Base-by-base conservation (phyloP, 2,797 vertebrate genomes). In the Trachurus trachurus region DNA sequence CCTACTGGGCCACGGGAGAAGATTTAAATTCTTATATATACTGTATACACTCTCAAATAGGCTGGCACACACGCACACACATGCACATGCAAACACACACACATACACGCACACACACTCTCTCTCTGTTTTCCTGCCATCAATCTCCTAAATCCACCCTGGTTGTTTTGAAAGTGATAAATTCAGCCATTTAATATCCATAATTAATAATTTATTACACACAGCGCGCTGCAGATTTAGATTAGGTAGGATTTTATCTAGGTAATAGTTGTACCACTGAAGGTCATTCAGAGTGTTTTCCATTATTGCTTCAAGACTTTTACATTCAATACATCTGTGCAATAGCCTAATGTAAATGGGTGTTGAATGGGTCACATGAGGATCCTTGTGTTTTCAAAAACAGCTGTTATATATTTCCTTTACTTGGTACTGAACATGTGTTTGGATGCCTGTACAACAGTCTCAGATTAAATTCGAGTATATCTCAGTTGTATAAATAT, bases 191-290 rank as follows among this genome's bases (percentile, higher is more conserved):
- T 91, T 93, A 90, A 92, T 86, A 91, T 88, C 86, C 76, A 86
- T 94, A 90, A 92, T 94, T 90, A 94, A 93, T 92, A 92, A 93
- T 92, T 92, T 86, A 92, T 93, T 85, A 92, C 9, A 66, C 69
- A 50, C 84, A 53, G 69, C 53, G 60, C 3, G 31, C 82, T 70
- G n/a, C 76, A 78, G 78, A 80, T 84, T 90, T 85, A 83, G 82
- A 93, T 88, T 81, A 86, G 88, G 82, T 67, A 76, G 77, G 89
- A 85, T 90, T 88, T 93, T 88, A 92, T 90, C 81, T 62, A 59
- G 64, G 69, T 89, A 85, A 90, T 81, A 82, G 78, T 86, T 76
- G 53, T 69, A 76, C 56, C 72, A 70, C 76, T 88, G 86, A 92
- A 93, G 91, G 91, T 91, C 82, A 76, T 66, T 83, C 39, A 64